Evolutionary conservation across 2,888 invertebrate species (phyloP), one percentile per base, ranked within the genome.

Genomic region (Drosophila stalkeri): DNA sequence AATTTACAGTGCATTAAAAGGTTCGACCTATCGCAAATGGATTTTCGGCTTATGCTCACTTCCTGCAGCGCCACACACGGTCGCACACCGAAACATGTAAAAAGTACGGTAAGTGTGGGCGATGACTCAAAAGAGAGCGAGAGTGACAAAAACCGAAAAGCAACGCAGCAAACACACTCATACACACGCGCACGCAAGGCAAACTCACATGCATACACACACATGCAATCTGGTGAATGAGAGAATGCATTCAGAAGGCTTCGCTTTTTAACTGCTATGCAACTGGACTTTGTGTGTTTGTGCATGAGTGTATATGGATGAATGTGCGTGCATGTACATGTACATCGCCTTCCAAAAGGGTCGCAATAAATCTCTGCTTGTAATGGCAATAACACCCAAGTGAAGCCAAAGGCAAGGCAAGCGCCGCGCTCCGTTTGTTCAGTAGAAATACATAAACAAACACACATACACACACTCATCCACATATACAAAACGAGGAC

Each of bases 81-180:
- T 62, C 68, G 60, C 47, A 60, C 47, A 18, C 18, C 49, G 31
- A 61, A 64, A n/a, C 52, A 66, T 49, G 41, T 54, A 49, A 33
- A 62, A 54, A 35, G 63, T 49, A 52, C 35, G 60, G 60, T 57
- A 35, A 46, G 43, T 64, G 65, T 72, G 64, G 84, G 67, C 55
- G 82, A 86, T 86, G 79, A 81, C 68, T 84, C 89, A 83, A 88
- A 80, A 72, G 77, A 85, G 78, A 85, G 89, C 85, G 88, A 85
- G 90, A 85, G 88, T 89, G 88, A 77, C 64, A 82, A 75, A 73
- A 82, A 64, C 44, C 55, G 41, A 77, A 78, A 74, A 62, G 31
- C 55, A 72, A 70, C 59, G 35, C 31, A 51, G 37, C 43, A 72
- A 61, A 16, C 81, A 60, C 63, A 18, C 27, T 57, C 63, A 78